These are phyloP conservation scores for Eumeta japonica DNA, from an alignment of 1,140 invertebrate genomes.

Conservation along the genomic window DNA sequence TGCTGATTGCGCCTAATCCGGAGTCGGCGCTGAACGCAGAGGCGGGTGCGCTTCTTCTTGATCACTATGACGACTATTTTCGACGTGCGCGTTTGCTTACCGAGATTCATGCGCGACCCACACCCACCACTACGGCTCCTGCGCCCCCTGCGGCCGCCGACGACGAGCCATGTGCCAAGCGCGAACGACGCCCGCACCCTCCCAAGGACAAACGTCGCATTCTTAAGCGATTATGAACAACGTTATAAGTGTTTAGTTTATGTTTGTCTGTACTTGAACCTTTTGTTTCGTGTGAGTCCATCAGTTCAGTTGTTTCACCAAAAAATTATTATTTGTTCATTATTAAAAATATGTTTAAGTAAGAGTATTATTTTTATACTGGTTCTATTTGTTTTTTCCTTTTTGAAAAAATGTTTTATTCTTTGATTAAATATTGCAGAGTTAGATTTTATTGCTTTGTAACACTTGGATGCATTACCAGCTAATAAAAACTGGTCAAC, in stretches of 20 bases:
- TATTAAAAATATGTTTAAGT: too few relatives aligned
- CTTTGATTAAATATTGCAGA: too few relatives aligned
- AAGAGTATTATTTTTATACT: too few relatives aligned
- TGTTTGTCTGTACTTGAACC: background rate
- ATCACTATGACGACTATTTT: conserved; percentile 42
- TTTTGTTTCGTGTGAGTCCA: too few relatives aligned
- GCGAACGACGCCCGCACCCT: conserved; percentile 18
- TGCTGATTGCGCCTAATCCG: conserved; percentile 45
- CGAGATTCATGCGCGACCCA: conserved; percentile 35
- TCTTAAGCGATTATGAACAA: conserved; percentile 40
- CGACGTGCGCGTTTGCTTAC: conserved; percentile 43
- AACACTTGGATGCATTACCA: too few relatives aligned
- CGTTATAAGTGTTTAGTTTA: background rate
- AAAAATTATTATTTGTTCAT: too few relatives aligned
- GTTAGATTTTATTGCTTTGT: too few relatives aligned
- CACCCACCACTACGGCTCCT: conserved; percentile 7
- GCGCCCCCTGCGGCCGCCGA: background rate
- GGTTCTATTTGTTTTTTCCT: too few relatives aligned
- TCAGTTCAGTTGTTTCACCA: too few relatives aligned
- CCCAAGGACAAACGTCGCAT: conserved; percentile 26
- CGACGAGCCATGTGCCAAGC: conserved; percentile 22
- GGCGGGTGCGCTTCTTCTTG: conserved; percentile 37
- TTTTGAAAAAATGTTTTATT: too few relatives aligned
- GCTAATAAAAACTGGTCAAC: too few relatives aligned
- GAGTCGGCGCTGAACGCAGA: conserved; percentile 47